Base-by-base conservation (phyloP, 2,113 vertebrate species). In the Solenodon paradoxus region DNA sequence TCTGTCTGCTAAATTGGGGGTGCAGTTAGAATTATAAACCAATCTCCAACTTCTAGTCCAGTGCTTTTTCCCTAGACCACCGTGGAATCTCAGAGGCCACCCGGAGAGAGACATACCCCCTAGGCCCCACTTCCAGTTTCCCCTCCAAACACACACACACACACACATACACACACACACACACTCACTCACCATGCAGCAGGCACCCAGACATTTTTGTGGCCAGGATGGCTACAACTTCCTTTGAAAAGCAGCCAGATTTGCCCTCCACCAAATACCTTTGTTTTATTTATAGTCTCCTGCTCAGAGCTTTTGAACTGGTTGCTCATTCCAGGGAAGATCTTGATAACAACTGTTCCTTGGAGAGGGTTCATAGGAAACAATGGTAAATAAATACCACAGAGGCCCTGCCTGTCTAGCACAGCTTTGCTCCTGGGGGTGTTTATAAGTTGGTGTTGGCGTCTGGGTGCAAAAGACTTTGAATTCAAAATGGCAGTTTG, bases 281-380 rank as follows among this genome's bases (percentile, higher is more conserved):
- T 93, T 96, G 95, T 96, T 97, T 97, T 98, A 97, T 98, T 98
- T 98, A 97, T 95, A 97, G 97, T 96, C 96, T 97, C 94, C 90
- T 92, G 95, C 85, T 94, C 82, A 86, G 95, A 95, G 96, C 96
- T 96, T 97, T 98, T 97, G 97, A 98, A 98, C 96, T 97, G 90
- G 66, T 68, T 95, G 72, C 72, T 97, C 81, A 94, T 95, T 95
- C 97, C 78, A 85, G 51, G 74, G 94, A 90, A 97, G 95, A 97
- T 97, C 96, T 97, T 97, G 97, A 98, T 97, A 98, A 97, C 96
- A 96, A 95, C 94, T 87, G 64, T 94, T 96, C 94, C 92, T 98
- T 98, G 97, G 97, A 98, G 84, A 91, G 74, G 92, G 91, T 98
- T 97, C 97, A 96, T 79, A 98, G 92, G 82, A 97, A 97, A 95